These are phyloP conservation scores for Barnardius zonarius DNA, from an alignment of 2,113 vertebrate genomes.

Conservation along the genomic window DNA sequence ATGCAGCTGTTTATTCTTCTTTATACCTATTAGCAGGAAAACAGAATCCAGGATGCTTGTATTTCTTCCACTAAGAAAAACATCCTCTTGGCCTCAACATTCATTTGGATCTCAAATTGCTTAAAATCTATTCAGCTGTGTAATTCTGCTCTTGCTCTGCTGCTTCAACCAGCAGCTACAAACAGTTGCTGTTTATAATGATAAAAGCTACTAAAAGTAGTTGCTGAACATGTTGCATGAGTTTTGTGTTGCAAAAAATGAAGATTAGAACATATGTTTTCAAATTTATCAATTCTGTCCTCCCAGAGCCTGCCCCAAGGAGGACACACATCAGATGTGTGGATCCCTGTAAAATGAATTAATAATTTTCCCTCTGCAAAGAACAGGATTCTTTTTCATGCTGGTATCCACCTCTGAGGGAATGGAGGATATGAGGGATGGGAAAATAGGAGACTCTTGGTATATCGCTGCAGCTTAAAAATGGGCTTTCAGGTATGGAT, in stretches of 20 bases:
- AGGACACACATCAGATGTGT: neutral
- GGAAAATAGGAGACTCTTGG: neutral
- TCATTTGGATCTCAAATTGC: conserved; percentile 1
- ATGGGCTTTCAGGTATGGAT: neutral
- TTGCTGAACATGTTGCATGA: neutral
- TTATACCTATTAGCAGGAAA: conserved; percentile 64
- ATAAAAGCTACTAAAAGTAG: neutral
- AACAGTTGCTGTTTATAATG: neutral
- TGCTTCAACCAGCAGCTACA: neutral
- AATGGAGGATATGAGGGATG: neutral
- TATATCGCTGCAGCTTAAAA: neutral
- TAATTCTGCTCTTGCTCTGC: neutral
- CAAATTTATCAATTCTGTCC: neutral
- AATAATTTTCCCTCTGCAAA: neutral
- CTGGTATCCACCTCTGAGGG: neutral
- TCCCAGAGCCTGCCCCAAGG: neutral
- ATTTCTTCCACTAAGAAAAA: conserved; percentile 44
- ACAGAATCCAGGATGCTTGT: conserved; percentile 16
- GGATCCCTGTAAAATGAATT: neutral
- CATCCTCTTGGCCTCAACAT: conserved; percentile 18
- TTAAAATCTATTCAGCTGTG: neutral
- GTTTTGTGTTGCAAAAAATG: neutral
- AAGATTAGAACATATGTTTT: neutral
- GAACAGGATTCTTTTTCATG: neutral
- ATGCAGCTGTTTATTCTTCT: conserved; percentile 68